A percentile compares a stretch with the other conserved stretches of the same genome.
These are phyloP conservation scores for Geotrypetes seraphini DNA, from an alignment of 2,797 vertebrate genomes.

Conservation along the genomic window DNA sequence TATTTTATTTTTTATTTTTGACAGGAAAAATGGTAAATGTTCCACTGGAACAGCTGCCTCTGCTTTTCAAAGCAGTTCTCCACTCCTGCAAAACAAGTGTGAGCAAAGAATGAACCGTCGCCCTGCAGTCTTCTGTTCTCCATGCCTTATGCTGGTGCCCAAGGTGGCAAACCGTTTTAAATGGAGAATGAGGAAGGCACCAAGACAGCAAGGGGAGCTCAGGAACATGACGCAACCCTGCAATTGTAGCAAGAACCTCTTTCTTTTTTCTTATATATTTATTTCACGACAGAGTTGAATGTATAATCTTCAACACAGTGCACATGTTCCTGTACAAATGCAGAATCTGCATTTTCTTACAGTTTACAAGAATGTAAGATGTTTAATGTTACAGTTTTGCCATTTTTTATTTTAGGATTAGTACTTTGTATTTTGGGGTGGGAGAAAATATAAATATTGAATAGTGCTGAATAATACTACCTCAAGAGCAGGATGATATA, in stretches of 20 bases:
- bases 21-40: conserved; percentile 94
- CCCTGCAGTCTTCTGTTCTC: too few species aligned
- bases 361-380: conserved; percentile 95
- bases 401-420: conserved; percentile 70
- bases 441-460: conserved; percentile 51
- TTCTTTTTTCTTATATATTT: conserved; percentile 88
- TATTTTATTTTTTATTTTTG: too few species aligned
- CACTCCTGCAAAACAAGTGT: conserved; percentile 92
- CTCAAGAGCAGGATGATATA: conserved; percentile 81
- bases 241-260: conserved; percentile 76
- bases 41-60: conserved; percentile 92
- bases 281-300: conserved; percentile 99
- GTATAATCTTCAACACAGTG: conserved; percentile 97
- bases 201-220: conserved; percentile 21
- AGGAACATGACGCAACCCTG: too few species aligned
- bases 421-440: conserved; percentile 68
- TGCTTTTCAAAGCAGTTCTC: conserved; percentile 95
- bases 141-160: conserved; percentile 39
- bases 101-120: conserved; percentile 68
- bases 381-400: conserved; percentile 86
- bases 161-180: conserved; percentile 54
- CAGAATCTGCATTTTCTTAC: conserved; percentile 83
- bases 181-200: conserved; percentile 10
- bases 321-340: conserved; percentile 90
- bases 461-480: conserved; percentile 77